Evolutionary conservation across 2,797 vertebrate species (phyloP).

Genomic region (Arrhamphus sclerolepis): DNA sequence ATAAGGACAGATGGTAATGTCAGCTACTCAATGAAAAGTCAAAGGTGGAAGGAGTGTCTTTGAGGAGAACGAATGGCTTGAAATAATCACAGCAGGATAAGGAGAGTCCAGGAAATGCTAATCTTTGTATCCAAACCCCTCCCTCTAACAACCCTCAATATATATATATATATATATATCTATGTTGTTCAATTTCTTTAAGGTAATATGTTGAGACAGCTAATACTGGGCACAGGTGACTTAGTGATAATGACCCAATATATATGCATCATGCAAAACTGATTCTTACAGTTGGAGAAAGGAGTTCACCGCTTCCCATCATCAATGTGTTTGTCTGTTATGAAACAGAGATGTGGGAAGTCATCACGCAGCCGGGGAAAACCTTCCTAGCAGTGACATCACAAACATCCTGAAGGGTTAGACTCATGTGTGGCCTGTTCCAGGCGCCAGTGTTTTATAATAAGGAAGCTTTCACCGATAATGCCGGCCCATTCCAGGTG

Average conservation of each 20-base stretch:
- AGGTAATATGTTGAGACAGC: slow-evolving; percentile 71
- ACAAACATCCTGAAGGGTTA: slow-evolving; percentile 28
- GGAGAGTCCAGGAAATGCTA: slow-evolving; percentile 31
- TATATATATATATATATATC: too few species aligned
- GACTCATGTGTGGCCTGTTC: slow-evolving; percentile 19
- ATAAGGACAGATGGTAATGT: slow-evolving; percentile 57
- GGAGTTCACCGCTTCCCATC: slow-evolving; percentile 54
- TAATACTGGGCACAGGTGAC: slow-evolving; percentile 74
- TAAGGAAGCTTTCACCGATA: slow-evolving; percentile 45
- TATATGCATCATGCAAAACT: slow-evolving; percentile 79
- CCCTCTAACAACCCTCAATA: too few species aligned
- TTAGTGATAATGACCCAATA: slow-evolving; percentile 81
- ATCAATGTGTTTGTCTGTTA: slow-evolving; percentile 58
- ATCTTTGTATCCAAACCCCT: slow-evolving; percentile 23
- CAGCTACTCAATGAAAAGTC: slow-evolving; percentile 37
- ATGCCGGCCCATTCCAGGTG: slow-evolving; percentile 20
- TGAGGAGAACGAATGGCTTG: slow-evolving; percentile 47
- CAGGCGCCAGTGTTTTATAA: slow-evolving; percentile 37
- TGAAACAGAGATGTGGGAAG: slow-evolving; percentile 44
- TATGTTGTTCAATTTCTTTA: slow-evolving; percentile 74
- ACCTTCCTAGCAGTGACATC: slow-evolving; percentile 46
- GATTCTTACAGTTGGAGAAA: slow-evolving; percentile 60
- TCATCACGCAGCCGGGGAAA: slow-evolving; percentile 14
- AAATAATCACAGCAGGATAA: slow-evolving; percentile 49
- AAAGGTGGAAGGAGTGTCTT: slow-evolving; percentile 46